Evolutionary conservation across 2,113 vertebrate species (phyloP).

Genomic region (Cinclus cinclus): DNA sequence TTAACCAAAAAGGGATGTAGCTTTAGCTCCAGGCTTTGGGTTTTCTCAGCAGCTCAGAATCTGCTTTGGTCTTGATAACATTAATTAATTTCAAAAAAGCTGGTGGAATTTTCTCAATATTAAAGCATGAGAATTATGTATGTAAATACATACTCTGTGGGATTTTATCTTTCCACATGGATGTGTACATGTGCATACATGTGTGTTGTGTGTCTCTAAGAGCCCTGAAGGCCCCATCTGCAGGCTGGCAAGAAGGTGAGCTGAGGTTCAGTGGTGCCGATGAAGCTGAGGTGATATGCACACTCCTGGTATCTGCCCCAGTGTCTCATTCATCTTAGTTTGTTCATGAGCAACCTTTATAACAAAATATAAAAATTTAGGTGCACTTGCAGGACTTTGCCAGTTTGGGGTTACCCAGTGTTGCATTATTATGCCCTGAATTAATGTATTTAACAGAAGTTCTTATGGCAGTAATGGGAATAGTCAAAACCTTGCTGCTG

Average conservation of each 20-base stretch:
- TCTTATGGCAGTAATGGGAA: neutral
- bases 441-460: neutral
- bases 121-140: neutral
- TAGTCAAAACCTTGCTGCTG: neutral
- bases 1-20: neutral
- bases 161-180: neutral
- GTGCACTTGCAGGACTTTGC: neutral
- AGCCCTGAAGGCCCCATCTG: neutral
- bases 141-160: neutral
- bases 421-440: neutral
- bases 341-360: neutral
- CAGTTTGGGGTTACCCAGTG: neutral
- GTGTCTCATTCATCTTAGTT: neutral
- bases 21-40: neutral
- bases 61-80: neutral
- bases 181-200: accelerated
- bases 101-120: neutral
- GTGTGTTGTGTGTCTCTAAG: neutral
- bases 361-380: neutral
- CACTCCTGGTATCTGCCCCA: neutral
- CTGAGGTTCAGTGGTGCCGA: neutral
- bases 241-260: neutral
- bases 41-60: neutral
- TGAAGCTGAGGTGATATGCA: neutral
- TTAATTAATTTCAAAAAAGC: neutral